These are phyloP conservation scores for Enteromius fasciolatus DNA, from an alignment of 2,797 vertebrate species.

Conservation along the genomic window DNA sequence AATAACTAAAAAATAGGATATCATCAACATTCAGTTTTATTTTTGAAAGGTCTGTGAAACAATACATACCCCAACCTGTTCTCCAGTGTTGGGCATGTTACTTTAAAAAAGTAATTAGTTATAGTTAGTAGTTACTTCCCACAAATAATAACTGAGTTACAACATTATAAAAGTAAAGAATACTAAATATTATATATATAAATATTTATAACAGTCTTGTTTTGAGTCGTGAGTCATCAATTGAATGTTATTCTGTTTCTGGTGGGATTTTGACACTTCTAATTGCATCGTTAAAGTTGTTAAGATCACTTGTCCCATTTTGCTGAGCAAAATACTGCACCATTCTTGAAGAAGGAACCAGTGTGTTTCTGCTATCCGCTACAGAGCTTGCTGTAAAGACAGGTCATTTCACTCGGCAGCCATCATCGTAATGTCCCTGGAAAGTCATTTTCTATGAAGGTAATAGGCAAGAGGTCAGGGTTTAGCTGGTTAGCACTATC, in stretches of 20 bases:
- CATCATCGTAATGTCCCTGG: not conserved
- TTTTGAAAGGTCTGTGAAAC: not conserved
- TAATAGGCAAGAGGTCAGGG: conserved; percentile 4
- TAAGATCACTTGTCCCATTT: not conserved
- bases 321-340: not conserved
- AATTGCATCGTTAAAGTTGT: not conserved
- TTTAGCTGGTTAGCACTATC: conserved; percentile 24
- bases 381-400: not conserved
- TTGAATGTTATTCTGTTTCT: not conserved
- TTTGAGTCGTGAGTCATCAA: not conserved
- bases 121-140: too few species aligned
- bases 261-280: too few species aligned
- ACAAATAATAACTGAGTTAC: too few species aligned
- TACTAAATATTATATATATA: not conserved
- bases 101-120: too few species aligned
- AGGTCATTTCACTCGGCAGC: conserved; percentile 4
- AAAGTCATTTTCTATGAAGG: conserved; percentile 7
- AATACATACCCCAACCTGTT: not conserved
- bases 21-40: not conserved
- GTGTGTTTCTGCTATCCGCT: not conserved
- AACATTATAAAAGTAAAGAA: too few species aligned
- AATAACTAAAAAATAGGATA: not conserved
- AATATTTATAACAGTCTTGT: too few species aligned
- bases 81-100: not conserved
- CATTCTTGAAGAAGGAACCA: not conserved